Base-by-base conservation (phyloP, 2,888 invertebrate genomes). In the Pandemis cinnamomeana region DNA sequence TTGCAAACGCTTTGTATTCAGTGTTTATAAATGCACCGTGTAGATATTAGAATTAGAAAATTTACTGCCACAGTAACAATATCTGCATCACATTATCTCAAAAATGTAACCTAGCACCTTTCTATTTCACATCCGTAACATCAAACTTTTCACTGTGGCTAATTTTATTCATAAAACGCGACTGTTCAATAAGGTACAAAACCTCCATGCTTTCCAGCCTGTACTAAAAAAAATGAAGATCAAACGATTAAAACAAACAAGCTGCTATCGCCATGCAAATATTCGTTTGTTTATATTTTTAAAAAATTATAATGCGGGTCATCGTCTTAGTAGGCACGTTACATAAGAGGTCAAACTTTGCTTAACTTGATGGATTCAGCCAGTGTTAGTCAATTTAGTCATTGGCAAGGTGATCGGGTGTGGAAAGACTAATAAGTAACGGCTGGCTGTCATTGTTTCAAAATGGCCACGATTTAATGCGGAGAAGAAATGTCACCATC, bases 331-430 rank as follows among this genome's bases (percentile, higher is more conserved):
- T 48, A 4, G 44, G 46, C 10, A 15, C 36, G 58, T 75, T 74
- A 83, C 78, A 77, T 81, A 84, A 84, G 78, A 85, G 81, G 80
- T 86, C 80, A 82, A 80, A 82, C 80, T 81, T 86, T 84, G 80
- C 82, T 70, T 75, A 83, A 83, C 80, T 79, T 75, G 75, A 73
- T 75, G 76, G 71, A 82, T 85, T 81, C 81, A 77, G 58, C 58
- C 11, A 71, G 76, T 77, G 80, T 82, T 81, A 78, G 77, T 78
- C 77, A 78, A 81, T 78, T 78, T 71, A 67, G 64, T 68, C 71
- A 48, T 69, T 75, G 64, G 64, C 76, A 77, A 71, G 72, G 67
- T 75, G 71, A 72, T 64, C 53, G 58, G 51, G 70, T 71, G 68
- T 55, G 46, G 67, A 62, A 71, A 71, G 27, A 62, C 41, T 69